Percentiles rank a stretch among this genome's conserved stretches.
Conservation (phyloP, 1,140 invertebrate genomes). For the Achatina immaculata region DNA sequence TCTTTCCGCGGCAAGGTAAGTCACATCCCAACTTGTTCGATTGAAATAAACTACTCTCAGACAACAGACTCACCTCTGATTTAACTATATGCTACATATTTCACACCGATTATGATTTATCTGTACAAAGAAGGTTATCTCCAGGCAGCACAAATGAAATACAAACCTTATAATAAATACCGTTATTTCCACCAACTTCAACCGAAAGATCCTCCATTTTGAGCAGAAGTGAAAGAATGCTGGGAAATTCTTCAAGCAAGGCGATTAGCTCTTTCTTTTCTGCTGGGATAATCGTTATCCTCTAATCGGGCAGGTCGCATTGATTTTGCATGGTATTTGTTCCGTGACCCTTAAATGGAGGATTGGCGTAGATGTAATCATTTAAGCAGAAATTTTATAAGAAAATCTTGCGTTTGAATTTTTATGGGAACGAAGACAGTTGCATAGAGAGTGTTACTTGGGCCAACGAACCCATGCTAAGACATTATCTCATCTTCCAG, state of each 20-base stretch:
- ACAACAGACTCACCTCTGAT: neutral
- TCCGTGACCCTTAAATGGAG: too few species aligned
- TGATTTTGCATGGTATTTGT: too few species aligned
- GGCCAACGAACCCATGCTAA: too few species aligned
- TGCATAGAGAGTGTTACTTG: too few species aligned
- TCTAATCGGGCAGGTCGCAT: too few species aligned
- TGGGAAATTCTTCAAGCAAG: constrained; percentile 57
- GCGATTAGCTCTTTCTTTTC: neutral
- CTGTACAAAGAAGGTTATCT: neutral
- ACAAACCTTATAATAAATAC: constrained; percentile 96
- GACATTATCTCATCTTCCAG: too few species aligned
- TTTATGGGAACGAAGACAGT: too few species aligned
- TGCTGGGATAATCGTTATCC: too few species aligned
- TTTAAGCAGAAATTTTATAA: too few species aligned
- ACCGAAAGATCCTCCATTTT: constrained; percentile 93
- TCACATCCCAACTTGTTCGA: neutral
- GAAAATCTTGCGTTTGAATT: too few species aligned
- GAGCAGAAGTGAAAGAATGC: constrained; percentile 49
- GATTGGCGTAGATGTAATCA: too few species aligned
- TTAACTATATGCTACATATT: neutral
- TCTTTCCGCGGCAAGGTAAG: too few species aligned
- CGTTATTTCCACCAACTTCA: constrained; percentile 97
- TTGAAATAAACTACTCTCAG: neutral
- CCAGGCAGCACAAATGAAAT: constrained; percentile 43
- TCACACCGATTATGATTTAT: neutral